Conservation (phyloP, 2,888 invertebrate genomes). For the Muscina levida region DNA sequence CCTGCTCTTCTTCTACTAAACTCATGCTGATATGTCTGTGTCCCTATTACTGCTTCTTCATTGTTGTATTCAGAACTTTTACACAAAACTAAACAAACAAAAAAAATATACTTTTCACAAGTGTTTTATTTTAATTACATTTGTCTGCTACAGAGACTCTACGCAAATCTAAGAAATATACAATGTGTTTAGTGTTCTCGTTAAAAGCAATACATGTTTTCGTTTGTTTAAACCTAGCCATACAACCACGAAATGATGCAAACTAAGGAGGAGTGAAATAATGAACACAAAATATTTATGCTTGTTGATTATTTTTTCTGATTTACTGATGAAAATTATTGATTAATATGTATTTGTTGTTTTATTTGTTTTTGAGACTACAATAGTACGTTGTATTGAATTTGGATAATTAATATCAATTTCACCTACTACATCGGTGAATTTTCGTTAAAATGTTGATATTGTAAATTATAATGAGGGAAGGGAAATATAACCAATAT, state of each 20-base stretch:
- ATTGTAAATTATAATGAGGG: conserved; percentile 33
- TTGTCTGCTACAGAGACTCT: conserved; percentile 11
- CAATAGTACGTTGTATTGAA: conserved; percentile 26
- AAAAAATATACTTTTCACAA: background rate
- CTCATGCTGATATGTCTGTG: no score
- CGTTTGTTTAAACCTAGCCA: no score
- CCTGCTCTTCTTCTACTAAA: no score
- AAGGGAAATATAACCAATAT: conserved; percentile 18
- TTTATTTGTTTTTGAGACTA: conserved; percentile 48
- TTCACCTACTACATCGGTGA: conserved; percentile 23
- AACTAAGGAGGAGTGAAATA: background rate
- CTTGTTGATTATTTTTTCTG: conserved; percentile 29
- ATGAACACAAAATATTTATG: conserved; percentile 10
- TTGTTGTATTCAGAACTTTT: no score
- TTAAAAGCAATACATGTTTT: no score
- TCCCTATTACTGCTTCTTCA: no score
- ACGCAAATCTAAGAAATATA: no score
- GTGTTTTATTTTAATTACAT: conserved; percentile 4
- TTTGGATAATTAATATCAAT: conserved; percentile 43
- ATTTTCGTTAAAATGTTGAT: conserved; percentile 55
- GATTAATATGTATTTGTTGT: conserved; percentile 25
- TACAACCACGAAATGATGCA: no score
- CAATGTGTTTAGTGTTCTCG: no score
- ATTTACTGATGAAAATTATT: conserved; percentile 42
- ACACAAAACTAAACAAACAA: background rate